phyloP scores from a whole-genome alignment of 2,797 vertebrate species.

The Catostomus latipinnis region DNA sequence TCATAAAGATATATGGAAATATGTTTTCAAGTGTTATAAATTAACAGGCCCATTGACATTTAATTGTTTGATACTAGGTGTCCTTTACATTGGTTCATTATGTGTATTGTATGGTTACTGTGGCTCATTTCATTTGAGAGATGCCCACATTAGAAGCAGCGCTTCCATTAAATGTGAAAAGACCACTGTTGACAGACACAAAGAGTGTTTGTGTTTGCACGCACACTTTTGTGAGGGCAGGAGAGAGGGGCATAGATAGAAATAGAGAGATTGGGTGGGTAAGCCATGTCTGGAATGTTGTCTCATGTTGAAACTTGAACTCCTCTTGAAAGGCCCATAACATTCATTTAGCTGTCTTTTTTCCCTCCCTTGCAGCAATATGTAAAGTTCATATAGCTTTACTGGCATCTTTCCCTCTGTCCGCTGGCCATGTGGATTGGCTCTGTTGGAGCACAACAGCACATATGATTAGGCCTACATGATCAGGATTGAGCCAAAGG shows the following conservation, averaged over 20 bases:
- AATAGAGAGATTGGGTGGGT: conserved; percentile 71
- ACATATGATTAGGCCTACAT: conserved; percentile 18
- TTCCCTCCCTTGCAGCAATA: conserved; percentile 63
- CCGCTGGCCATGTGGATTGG: conserved; percentile 22
- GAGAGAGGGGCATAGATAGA: conserved; percentile 36
- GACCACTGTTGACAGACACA: conserved; percentile 61
- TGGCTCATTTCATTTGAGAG: conserved; percentile 48
- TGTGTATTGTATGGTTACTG: conserved; percentile 44
- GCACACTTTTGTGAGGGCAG: conserved; percentile 42
- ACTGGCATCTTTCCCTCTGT: conserved; percentile 58
- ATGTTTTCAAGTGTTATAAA: conserved; percentile 20
- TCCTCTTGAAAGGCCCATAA: conserved; percentile 68
- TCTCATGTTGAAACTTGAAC: conserved; percentile 80
- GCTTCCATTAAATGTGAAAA: conserved; percentile 49
- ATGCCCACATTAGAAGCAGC: conserved; percentile 55
- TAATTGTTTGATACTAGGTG: conserved; percentile 35
- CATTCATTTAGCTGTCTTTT: conserved; percentile 48
- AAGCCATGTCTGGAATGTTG: conserved; percentile 80
- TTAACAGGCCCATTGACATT: conserved; percentile 14
- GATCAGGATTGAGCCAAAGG: conserved; percentile 23
- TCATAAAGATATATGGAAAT: not conserved
- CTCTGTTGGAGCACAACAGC: conserved; percentile 40
- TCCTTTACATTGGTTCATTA: conserved; percentile 32
- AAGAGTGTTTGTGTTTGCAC: conserved; percentile 54
- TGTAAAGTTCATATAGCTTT: conserved; percentile 66